Base-by-base conservation (phyloP, 1,140 invertebrate genomes). In the Laodelphax striatellus region DNA sequence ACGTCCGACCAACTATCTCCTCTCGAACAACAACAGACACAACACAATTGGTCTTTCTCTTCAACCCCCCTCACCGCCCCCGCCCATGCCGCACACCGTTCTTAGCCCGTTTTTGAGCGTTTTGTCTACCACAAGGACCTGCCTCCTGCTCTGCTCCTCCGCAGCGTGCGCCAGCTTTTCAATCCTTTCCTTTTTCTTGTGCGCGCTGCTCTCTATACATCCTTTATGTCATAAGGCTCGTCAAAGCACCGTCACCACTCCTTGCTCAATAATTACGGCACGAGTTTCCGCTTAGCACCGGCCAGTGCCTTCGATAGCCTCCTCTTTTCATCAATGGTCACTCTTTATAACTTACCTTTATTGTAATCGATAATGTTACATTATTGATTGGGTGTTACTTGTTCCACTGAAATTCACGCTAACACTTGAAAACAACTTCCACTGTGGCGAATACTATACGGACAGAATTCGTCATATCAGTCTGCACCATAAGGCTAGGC, bases 1-100 rank as follows among this genome's bases (percentile, higher is more conserved):
- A 63, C 62, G 62, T 63, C 62, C 54, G 21, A 57, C 31, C 58
- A 43, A 60, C 58, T 53, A 55, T 53, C 58, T 52, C 52, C 52
- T 60, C 44, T 52, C 52, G 34, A 60, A 60, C 58, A 52, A 54
- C 44, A 44, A 46, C 55, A 54, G 52, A 34, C 34, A 22, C 53
- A 53, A 50, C 52, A 50, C 50, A 54, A 21, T 60, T 54, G 28
- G 28, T 60, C 58, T 50, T 42, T 60, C 58, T 42, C 31, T 24
- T 50, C 14, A 5, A 2, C 24, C 46, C 21, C 46, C 16, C 11
- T 50, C 11, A 2, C 43, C 21, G 5, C 2, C 46, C 21, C 6
- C 21, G 4, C 21, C 46, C 5, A n/a, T 13, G 14, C 11, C 13
- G n/a, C 5, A 10, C 46, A 10, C 21, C 16, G 16, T 22, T 50